Evolutionary conservation across 2,113 vertebrate genomes (phyloP).

Genomic region (Rhynchomys soricoides): DNA sequence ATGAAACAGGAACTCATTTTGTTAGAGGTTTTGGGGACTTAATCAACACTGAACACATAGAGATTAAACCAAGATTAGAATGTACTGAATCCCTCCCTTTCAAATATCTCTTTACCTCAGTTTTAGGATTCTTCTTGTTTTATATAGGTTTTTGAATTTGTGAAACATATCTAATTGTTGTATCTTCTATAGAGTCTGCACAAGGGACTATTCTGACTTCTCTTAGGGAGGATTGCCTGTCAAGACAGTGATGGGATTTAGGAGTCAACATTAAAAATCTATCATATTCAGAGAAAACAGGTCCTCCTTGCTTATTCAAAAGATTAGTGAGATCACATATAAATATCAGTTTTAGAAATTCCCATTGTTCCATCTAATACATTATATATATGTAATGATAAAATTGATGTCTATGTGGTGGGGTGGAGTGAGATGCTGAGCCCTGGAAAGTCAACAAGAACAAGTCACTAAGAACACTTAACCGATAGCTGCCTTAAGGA

Average conservation of each 20-base stretch:
- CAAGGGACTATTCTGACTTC: neutral
- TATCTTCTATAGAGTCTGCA: neutral
- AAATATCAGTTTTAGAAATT: neutral
- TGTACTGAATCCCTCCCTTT: neutral
- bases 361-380: neutral
- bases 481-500: neutral
- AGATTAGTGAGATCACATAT: neutral
- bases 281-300: neutral
- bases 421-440: neutral
- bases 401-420: neutral
- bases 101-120: neutral
- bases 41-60: neutral
- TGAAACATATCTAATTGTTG: neutral
- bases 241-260: neutral
- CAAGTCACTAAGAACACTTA: conserved; percentile 1
- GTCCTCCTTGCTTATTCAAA: neutral
- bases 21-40: neutral
- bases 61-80: neutral
- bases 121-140: neutral
- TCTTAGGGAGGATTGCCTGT: neutral
- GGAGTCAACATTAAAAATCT: neutral
- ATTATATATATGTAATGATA: neutral
- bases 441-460: neutral
- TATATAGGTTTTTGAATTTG: neutral
- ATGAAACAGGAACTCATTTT: neutral